phyloP scores from a whole-genome alignment of 2,113 vertebrate species.

The Hippolais icterina region DNA sequence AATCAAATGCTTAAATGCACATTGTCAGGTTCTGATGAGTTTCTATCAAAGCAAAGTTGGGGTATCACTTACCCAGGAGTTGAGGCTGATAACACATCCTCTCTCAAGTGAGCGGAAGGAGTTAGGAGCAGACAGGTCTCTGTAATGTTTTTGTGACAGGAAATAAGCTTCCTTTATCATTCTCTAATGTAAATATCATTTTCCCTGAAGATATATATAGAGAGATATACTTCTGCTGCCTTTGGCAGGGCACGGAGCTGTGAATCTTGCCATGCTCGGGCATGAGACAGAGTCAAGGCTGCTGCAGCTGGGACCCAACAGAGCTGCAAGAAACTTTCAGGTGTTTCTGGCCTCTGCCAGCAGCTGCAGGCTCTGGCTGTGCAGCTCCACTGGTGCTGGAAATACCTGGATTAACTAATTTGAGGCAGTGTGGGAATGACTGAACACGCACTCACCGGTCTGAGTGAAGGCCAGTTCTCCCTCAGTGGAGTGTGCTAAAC shows the following conservation, averaged over 20 bases:
- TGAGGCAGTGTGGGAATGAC: not conserved
- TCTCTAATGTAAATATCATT: not conserved
- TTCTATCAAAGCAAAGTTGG: not conserved
- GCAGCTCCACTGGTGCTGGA: not conserved
- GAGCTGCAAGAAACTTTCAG: not conserved
- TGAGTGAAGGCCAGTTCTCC: not conserved
- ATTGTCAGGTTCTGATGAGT: not conserved
- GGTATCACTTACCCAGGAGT: not conserved
- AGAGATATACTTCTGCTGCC: not conserved
- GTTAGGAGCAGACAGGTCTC: not conserved
- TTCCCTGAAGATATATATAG: not conserved
- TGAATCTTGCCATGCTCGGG: not conserved
- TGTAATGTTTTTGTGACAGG: not conserved
- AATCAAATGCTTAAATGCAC: constrained; percentile 55
- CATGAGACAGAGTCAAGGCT: not conserved
- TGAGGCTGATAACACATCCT: not conserved
- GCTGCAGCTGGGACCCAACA: not conserved
- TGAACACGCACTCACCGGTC: rapidly evolving
- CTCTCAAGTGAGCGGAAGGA: not conserved
- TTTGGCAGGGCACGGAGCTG: not conserved
- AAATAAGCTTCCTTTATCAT: not conserved
- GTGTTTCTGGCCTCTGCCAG: not conserved
- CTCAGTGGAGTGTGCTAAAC: not conserved
- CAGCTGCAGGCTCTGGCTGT: not conserved
- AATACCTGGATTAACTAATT: not conserved